Base-by-base conservation (phyloP, 2,888 invertebrate genomes). In the Cybosia mesomella region DNA sequence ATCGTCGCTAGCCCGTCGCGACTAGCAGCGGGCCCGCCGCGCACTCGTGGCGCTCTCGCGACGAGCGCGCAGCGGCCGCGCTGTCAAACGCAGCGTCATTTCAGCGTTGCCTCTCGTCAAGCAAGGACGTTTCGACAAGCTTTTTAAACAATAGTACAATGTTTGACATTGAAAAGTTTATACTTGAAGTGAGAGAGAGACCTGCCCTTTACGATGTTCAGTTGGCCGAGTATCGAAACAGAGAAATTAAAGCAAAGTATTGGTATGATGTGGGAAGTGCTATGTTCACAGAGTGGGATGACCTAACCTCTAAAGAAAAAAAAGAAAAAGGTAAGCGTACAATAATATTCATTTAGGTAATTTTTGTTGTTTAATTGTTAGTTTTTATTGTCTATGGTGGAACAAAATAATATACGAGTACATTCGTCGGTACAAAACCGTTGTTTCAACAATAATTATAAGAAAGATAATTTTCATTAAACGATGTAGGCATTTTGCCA, bases 101-200 rank as follows among this genome's bases (percentile, higher is more conserved):
- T 61, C 69, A 67, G 62, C 64, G 36, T 70, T 58, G 64, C 64
- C 66, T 67, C 69, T 60, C 68, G 66, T 64, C 36, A 68, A 32
- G 32, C 32, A 32, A 32, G 32, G 32, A 32, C 32, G 32, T 32
- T 32, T 32, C 62, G 21, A 65, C 36, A 69, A 72, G 66, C 28
- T 72, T 72, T 72, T 69, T 66, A 72, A 60, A 60, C 60, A 60
- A 60, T 60, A 70, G 70, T 71, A 74, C 74, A 75, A 71, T 75
- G 72, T 72, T 72, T 71, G 68, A 75, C 69, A 75, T 71, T 72
- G 72, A 72, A 70, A 72, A 72, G 68, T 74, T 72, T 74, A 75
- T 73, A 28, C 71, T 73, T 75, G 71, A 75, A 75, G 75, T 75
- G 73, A 73, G 71, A 73, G 72, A 75, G 73, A 69, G 73, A 73